A percentile compares a stretch with the other conserved stretches of the same genome.
phyloP scores from a whole-genome alignment of 2,797 vertebrate genomes.

The Myoxocephalus aenaeus region DNA sequence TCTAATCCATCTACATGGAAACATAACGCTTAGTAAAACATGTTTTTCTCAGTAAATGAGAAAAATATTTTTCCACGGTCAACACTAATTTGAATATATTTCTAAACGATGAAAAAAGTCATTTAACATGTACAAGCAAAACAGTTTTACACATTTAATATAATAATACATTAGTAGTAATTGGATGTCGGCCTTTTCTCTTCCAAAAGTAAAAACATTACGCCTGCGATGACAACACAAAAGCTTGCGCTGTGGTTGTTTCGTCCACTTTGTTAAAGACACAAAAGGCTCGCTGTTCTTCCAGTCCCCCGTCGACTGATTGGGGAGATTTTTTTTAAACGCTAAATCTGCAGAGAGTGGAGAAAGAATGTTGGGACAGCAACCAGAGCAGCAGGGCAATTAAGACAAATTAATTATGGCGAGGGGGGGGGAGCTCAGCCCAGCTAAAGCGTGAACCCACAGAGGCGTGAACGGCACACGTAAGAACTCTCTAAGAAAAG shows the following conservation, averaged over 20 bases:
- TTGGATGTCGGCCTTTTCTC: slow-evolving; percentile 41
- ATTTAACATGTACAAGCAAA: background rate
- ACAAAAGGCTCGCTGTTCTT: slow-evolving; percentile 76
- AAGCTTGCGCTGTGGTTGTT: slow-evolving; percentile 74
- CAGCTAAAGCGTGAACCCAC: slow-evolving; percentile 58
- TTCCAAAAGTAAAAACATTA: slow-evolving; percentile 68
- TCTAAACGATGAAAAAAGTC: background rate
- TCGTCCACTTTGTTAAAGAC: slow-evolving; percentile 72
- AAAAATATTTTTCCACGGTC: background rate
- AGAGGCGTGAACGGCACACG: slow-evolving; percentile 54
- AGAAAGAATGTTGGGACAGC: slow-evolving; percentile 77
- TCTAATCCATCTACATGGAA: background rate
- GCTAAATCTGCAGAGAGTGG: slow-evolving; percentile 74
- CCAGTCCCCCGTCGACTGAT: slow-evolving; percentile 58
- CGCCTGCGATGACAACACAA: slow-evolving; percentile 76
- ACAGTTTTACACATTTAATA: slow-evolving; percentile 22
- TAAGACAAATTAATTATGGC: slow-evolving; percentile 83
- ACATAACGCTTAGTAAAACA: too few relatives aligned
- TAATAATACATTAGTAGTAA: slow-evolving; percentile 30
- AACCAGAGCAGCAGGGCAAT: slow-evolving; percentile 80
- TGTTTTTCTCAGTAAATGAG: background rate
- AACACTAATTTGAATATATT: background rate
- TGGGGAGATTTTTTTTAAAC: slow-evolving; percentile 58
- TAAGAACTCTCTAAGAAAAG: slow-evolving; percentile 37
- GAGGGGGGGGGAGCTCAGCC: slow-evolving; percentile 31